Percentiles rank a stretch among this genome's conserved stretches.
phyloP scores from a whole-genome alignment of 2,113 vertebrate genomes.

The Pteronura brasiliensis region DNA sequence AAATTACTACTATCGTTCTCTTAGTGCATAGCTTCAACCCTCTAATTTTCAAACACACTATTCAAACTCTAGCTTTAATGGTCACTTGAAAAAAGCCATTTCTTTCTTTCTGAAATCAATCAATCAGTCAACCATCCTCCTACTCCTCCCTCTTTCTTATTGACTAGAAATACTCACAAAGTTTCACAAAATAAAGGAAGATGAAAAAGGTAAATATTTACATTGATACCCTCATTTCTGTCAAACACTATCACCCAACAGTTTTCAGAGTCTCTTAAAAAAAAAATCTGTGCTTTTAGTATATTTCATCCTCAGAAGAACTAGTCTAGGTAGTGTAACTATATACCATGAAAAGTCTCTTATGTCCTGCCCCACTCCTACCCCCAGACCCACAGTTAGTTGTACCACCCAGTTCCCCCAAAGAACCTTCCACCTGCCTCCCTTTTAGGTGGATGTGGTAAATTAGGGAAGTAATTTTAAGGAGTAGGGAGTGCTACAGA shows the following conservation, averaged over 20 bases:
- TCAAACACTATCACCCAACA: background rate
- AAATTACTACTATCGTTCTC: conserved; percentile 43
- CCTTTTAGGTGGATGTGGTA: background rate
- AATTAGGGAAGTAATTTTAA: background rate
- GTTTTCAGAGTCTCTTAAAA: background rate
- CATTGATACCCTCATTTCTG: background rate
- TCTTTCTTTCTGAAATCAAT: conserved; percentile 11
- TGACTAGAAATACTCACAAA: background rate
- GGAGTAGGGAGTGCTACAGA: background rate
- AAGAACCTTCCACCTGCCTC: background rate
- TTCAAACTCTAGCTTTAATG: conserved; percentile 31
- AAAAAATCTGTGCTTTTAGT: background rate
- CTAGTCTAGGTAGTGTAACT: background rate
- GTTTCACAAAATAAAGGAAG: background rate
- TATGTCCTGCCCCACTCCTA: accelerated
- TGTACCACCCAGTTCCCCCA: background rate
- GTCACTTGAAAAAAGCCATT: conserved; percentile 28
- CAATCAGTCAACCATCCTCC: background rate
- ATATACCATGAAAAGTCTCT: background rate
- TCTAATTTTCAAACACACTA: conserved; percentile 54
- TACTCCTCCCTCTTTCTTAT: background rate
- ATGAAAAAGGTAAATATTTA: conserved; percentile 20
- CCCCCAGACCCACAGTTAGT: background rate
- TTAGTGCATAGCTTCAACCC: background rate
- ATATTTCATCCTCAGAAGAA: background rate